Percentiles rank a stretch among this genome's conserved stretches.
phyloP scores from a whole-genome alignment of 2,888 invertebrate species.

The Sinopyrophorus schimmeli region DNA sequence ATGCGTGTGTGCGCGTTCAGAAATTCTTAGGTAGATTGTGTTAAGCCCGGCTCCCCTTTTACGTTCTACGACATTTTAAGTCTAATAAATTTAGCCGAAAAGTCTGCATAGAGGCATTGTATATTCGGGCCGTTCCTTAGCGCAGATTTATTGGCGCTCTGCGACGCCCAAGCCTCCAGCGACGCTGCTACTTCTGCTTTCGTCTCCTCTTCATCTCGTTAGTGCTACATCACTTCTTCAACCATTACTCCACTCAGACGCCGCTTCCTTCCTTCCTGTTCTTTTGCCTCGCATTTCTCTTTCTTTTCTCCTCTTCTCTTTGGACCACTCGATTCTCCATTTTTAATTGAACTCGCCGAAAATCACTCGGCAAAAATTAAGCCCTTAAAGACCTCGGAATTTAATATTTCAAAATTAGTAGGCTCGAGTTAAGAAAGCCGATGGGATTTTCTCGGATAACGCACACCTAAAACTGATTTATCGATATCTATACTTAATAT shows the following conservation, averaged over 20 bases:
- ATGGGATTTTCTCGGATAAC: too few relatives aligned
- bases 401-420: too few relatives aligned
- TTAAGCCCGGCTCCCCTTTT: slow-evolving; percentile 33
- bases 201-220: slow-evolving; percentile 41
- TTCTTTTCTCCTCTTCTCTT: too few relatives aligned
- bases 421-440: too few relatives aligned
- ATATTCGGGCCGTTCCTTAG: slow-evolving; percentile 41
- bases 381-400: not conserved
- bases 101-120: slow-evolving; percentile 42
- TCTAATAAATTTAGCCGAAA: slow-evolving; percentile 42
- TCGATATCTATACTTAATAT: too few relatives aligned
- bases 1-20: too few relatives aligned
- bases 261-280: slow-evolving; percentile 36
- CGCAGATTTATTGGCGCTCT: slow-evolving; percentile 40
- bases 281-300: slow-evolving; percentile 19
- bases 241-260: slow-evolving; percentile 39
- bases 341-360: not conserved
- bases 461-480: too few relatives aligned
- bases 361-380: too few relatives aligned
- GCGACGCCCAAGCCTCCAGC: slow-evolving; percentile 32
- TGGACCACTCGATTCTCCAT: not conserved
- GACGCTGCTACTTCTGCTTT: slow-evolving; percentile 34
- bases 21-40: slow-evolving; percentile 24
- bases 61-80: slow-evolving; percentile 38
- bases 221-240: slow-evolving; percentile 40